These are phyloP conservation scores for Porites divaricata DNA, from an alignment of 92 coral and sea anemone genomes.

Conservation along the genomic window DNA sequence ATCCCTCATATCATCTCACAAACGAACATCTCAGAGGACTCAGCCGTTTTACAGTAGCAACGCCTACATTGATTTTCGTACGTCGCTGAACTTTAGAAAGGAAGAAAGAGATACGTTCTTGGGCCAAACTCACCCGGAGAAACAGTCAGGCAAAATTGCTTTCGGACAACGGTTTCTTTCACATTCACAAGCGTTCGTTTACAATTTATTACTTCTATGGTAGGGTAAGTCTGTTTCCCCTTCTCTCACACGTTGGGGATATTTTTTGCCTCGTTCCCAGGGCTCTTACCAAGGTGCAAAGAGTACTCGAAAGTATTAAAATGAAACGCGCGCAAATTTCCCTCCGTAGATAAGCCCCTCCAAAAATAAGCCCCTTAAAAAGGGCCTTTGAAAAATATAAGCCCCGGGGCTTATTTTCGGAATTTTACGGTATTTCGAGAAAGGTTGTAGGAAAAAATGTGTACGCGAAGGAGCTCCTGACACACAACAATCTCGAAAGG, in stretches of 20 bases:
- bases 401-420: too few species aligned
- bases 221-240: not conserved
- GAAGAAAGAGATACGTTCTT: not conserved
- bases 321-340: too few species aligned
- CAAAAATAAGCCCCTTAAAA: too few species aligned
- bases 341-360: too few species aligned
- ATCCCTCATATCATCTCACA: not conserved
- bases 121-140: not conserved
- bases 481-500: too few species aligned
- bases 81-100: not conserved
- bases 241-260: not conserved
- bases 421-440: too few species aligned
- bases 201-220: not conserved
- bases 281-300: too few species aligned
- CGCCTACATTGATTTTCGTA: not conserved
- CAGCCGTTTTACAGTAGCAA: not conserved
- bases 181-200: not conserved
- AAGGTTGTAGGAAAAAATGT: too few species aligned
- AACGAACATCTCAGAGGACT: not conserved
- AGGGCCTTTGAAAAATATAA: too few species aligned
- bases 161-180: constrained; percentile 2
- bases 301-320: too few species aligned
- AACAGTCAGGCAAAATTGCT: not conserved
- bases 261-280: too few species aligned
- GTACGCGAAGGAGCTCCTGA: too few species aligned